Base-by-base conservation (phyloP, 1,140 invertebrate genomes). In the Atta colombica region DNA sequence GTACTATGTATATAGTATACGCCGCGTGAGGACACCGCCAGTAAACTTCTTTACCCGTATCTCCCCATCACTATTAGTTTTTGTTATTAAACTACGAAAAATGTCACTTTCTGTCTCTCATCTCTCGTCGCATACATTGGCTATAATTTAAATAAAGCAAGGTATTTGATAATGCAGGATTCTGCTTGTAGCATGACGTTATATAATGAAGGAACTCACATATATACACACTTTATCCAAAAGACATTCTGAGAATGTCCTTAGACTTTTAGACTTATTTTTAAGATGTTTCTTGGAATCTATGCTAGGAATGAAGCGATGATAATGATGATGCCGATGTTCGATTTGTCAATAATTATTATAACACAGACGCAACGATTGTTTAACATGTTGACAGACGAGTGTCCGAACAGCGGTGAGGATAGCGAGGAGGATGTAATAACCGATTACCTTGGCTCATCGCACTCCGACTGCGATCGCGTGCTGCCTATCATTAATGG, bases 391-490 rank as follows among this genome's bases (percentile, higher is more conserved):
- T 90, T 93, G 94, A 8, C 92, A 96, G 96, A 96, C 94, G 96
- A 96, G 89, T 96, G 96, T 94, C 94, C 96, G 81, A 96, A 96
- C 68, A 96, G 96, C 88, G 96, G 96, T 35, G 96, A 96, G 61
- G 96, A 97, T 74, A 97, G 96, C 90, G 97, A 97, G 92, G 97
- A 97, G 90, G 97, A 97, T 95, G 96, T 97, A 94, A 96, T 97
- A 92, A 97, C 96, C 21, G 96, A 97, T 92, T 97, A 97, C 86
- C 89, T 96, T 68, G 90, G 93, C 85, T 95, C 94, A 49, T 91
- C 93, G 71, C 91, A 93, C 77, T 88, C 93, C n/a, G 92, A 94
- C 28, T 93, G 91, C 88, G 91, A 92, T 80, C 91, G 93, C 86
- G 91, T 93, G 77, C 88, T 92, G 77, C 89, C 91, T 77, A 84